phyloP scores from a whole-genome alignment of 2,113 vertebrate species.

The Trachemys scripta region DNA sequence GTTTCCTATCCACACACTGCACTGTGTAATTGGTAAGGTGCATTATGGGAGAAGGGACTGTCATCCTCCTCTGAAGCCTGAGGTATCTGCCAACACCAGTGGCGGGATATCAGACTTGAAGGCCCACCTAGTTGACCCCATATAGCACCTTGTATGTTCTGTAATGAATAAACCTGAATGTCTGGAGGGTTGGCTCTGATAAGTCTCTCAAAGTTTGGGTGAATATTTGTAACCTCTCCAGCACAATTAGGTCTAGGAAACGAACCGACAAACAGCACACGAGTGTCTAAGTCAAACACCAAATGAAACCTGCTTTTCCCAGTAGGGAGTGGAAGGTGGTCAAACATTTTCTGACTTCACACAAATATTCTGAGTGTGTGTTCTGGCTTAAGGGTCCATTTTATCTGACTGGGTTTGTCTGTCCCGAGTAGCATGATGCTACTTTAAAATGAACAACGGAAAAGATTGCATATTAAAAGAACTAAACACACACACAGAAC shows the following conservation, averaged over 20 bases:
- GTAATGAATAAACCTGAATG: neutral
- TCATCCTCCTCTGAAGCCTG: neutral
- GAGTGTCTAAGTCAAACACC: neutral
- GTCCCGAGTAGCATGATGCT: neutral
- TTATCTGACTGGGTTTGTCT: neutral
- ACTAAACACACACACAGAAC: neutral
- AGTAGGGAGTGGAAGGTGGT: neutral
- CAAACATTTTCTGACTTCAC: neutral
- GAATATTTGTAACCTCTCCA: neutral
- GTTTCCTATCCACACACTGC: neutral
- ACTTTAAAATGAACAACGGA: neutral
- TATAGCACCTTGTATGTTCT: neutral
- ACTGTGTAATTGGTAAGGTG: neutral
- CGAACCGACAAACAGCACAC: neutral
- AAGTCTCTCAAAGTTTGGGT: neutral
- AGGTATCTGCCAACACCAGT: neutral
- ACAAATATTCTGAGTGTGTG: neutral
- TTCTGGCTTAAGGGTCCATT: neutral
- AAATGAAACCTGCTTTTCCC: neutral
- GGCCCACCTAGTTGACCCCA: neutral
- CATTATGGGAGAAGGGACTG: neutral
- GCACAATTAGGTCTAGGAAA: neutral
- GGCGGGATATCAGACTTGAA: neutral
- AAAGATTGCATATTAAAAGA: fast-evolving
- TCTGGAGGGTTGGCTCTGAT: neutral